A percentile compares a stretch with the other conserved stretches of the same genome.
These are phyloP conservation scores for Enhydra lutris DNA, from an alignment of 2,113 vertebrate genomes.

Conservation along the genomic window DNA sequence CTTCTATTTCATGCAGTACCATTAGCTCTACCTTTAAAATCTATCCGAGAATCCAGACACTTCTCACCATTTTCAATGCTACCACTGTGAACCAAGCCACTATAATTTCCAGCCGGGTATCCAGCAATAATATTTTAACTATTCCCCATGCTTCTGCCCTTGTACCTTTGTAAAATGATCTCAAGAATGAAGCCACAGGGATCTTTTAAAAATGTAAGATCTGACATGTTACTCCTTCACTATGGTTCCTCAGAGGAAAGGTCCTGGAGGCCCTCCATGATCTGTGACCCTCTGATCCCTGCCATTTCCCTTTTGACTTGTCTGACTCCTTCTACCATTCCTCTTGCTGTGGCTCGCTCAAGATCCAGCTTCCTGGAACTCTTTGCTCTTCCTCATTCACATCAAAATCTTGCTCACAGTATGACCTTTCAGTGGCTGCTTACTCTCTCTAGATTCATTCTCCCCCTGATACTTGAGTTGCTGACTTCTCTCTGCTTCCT, in stretches of 20 bases:
- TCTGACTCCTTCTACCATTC: neutral
- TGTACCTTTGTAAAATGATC: neutral
- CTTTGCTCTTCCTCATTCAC: neutral
- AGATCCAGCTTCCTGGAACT: neutral
- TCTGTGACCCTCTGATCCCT: neutral
- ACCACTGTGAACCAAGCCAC: neutral
- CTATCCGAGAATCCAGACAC: neutral
- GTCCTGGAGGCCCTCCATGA: too few species aligned
- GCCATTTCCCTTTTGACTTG: neutral
- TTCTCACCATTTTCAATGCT: neutral
- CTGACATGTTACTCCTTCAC: neutral
- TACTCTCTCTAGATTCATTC: neutral
- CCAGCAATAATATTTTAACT: neutral
- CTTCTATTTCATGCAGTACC: neutral
- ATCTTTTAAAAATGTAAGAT: neutral
- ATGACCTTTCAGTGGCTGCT: neutral
- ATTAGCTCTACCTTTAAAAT: neutral
- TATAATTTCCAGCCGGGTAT: neutral
- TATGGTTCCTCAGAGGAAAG: neutral
- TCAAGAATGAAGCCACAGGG: neutral
- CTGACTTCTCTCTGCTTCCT: neutral
- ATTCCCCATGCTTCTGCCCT: neutral
- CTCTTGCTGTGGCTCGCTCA: neutral
- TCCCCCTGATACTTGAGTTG: fast-evolving
- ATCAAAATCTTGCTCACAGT: neutral